phyloP scores from a whole-genome alignment of 2,888 invertebrate genomes.

The Alloscopus bannaensis region DNA sequence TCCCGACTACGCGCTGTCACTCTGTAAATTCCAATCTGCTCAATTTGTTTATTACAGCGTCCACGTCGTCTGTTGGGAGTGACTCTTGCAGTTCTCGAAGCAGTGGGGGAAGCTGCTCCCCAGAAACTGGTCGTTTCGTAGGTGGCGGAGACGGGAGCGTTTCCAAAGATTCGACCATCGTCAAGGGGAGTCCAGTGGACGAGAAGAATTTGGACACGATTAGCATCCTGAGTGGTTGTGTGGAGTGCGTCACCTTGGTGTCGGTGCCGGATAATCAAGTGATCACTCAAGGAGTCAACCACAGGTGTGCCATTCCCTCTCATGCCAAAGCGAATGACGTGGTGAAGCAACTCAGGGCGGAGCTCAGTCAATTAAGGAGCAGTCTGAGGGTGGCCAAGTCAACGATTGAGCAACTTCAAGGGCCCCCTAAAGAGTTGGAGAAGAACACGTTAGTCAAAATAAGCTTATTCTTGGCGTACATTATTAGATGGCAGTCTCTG shows the following conservation, averaged over 20 bases:
- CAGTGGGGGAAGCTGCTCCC: constrained; percentile 54
- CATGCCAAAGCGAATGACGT: constrained; percentile 55
- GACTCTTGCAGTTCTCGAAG: constrained; percentile 46
- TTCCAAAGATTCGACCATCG: neutral
- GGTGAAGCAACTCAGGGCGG: constrained; percentile 62
- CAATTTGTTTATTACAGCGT: constrained; percentile 40
- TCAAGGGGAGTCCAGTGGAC: constrained; percentile 5
- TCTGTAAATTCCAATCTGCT: too few species aligned
- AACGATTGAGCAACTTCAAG: constrained; percentile 65
- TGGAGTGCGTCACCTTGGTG: constrained; percentile 73
- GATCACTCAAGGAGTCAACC: constrained; percentile 72
- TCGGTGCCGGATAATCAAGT: constrained; percentile 73
- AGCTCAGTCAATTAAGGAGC: constrained; percentile 65
- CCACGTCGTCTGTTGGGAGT: constrained; percentile 52
- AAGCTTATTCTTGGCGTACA: too few species aligned
- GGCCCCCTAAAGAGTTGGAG: too few species aligned
- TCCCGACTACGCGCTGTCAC: too few species aligned
- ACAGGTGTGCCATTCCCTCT: constrained; percentile 56
- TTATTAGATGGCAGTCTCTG: too few species aligned
- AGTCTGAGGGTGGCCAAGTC: constrained; percentile 66
- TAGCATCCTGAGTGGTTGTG: constrained; percentile 59
- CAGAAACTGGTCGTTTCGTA: constrained; percentile 46
- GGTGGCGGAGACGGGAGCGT: neutral
- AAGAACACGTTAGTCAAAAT: neutral
- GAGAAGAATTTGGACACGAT: constrained; percentile 47